phyloP scores from a whole-genome alignment of 2,797 vertebrate species.

The Molothrus aeneus region DNA sequence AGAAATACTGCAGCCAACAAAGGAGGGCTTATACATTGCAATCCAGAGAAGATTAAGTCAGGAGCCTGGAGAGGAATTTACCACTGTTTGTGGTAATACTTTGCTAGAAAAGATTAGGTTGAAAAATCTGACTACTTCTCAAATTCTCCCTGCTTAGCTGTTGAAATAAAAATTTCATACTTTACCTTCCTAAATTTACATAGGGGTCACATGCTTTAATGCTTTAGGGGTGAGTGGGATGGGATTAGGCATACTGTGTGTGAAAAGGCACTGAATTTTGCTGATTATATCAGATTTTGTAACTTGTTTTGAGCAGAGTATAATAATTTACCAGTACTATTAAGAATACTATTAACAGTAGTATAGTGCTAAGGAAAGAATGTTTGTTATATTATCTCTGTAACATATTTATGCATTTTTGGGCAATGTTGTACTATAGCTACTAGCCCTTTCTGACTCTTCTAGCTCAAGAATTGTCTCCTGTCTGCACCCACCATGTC shows the following conservation, averaged over 20 bases:
- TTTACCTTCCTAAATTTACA: not conserved
- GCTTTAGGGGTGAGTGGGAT: not conserved
- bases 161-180: conserved; percentile 4
- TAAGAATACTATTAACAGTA: not conserved
- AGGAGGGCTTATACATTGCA: conserved; percentile 68
- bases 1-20: conserved; percentile 63
- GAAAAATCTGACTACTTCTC: conserved; percentile 16
- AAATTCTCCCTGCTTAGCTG: conserved; percentile 16
- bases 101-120: conserved; percentile 56
- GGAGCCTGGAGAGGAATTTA: conserved; percentile 64
- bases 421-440: not conserved
- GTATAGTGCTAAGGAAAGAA: not conserved
- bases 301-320: not conserved
- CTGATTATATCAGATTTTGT: not conserved
- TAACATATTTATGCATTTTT: not conserved
- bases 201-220: not conserved
- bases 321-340: not conserved
- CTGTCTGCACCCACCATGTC: not conserved
- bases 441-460: not conserved
- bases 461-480: not conserved
- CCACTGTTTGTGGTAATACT: conserved; percentile 62
- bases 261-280: not conserved
- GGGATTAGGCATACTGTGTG: not conserved
- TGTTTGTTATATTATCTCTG: not conserved
- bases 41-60: conserved; percentile 72